Evolutionary conservation across 2,888 invertebrate species (phyloP).

Genomic region (Tetropium fuscum): DNA sequence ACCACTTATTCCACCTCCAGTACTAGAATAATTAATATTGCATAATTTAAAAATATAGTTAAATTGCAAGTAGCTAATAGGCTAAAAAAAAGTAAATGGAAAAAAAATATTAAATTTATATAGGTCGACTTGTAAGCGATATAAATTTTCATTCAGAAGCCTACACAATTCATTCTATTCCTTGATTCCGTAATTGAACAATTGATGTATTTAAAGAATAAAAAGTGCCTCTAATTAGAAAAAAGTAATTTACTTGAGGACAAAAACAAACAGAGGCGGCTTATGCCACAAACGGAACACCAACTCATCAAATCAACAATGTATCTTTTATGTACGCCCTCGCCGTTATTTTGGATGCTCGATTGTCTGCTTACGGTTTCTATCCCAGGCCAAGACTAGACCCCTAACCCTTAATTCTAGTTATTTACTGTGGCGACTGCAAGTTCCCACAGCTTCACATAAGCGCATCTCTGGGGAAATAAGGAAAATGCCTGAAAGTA

Average conservation of each 20-base stretch:
- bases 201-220: conserved; percentile 24
- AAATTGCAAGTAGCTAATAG: too few species aligned
- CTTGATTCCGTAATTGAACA: conserved; percentile 19
- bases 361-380: conserved; percentile 44
- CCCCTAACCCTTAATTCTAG: conserved; percentile 26
- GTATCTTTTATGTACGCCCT: conserved; percentile 43
- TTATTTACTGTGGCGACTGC: conserved; percentile 24
- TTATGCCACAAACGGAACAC: conserved; percentile 35
- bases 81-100: too few species aligned
- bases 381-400: conserved; percentile 22
- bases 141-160: conserved; percentile 5
- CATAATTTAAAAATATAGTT: too few species aligned
- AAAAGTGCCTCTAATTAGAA: conserved; percentile 31
- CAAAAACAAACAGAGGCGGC: conserved; percentile 30
- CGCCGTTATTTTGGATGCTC: conserved; percentile 39
- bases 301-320: conserved; percentile 46
- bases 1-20: too few species aligned
- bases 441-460: conserved; percentile 23
- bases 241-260: conserved; percentile 28
- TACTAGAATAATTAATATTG: too few species aligned
- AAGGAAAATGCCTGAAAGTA: background rate
- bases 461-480: conserved; percentile 22
- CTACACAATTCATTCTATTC: background rate
- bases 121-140: too few species aligned
- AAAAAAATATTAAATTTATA: too few species aligned